These are phyloP conservation scores for Intellagama lesueurii DNA, from an alignment of 2,797 vertebrate genomes.

Conservation along the genomic window DNA sequence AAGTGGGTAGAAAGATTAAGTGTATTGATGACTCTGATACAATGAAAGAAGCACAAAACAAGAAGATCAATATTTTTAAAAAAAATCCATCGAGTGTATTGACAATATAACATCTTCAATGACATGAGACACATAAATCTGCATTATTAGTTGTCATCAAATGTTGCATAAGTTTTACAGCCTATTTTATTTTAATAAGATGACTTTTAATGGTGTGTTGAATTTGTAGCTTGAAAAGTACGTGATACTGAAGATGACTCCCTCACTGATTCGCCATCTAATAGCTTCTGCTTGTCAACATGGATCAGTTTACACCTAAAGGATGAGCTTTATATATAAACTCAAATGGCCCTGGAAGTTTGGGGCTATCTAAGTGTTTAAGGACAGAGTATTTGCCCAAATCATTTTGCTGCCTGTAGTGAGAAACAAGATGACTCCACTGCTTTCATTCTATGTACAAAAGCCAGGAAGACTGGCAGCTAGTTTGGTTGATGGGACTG, in stretches of 20 bases:
- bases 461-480: background rate
- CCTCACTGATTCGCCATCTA: background rate
- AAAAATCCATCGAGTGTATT: background rate
- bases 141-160: background rate
- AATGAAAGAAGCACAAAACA: background rate
- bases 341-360: background rate
- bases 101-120: background rate
- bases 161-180: conserved; percentile 8
- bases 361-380: background rate
- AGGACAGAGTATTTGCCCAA: background rate
- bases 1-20: background rate
- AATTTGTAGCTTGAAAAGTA: background rate
- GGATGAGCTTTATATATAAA: background rate
- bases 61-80: background rate
- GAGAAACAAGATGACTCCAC: background rate
- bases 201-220: background rate
- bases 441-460: background rate
- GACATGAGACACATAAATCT: background rate
- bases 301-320: background rate
- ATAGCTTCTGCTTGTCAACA: background rate
- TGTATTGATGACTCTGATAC: background rate
- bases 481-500: background rate
- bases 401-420: background rate
- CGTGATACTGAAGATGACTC: background rate
- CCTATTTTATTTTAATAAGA: conserved; percentile 19